Conservation (phyloP, 2,797 vertebrate genomes). For the Rhadinocentrus ornatus region DNA sequence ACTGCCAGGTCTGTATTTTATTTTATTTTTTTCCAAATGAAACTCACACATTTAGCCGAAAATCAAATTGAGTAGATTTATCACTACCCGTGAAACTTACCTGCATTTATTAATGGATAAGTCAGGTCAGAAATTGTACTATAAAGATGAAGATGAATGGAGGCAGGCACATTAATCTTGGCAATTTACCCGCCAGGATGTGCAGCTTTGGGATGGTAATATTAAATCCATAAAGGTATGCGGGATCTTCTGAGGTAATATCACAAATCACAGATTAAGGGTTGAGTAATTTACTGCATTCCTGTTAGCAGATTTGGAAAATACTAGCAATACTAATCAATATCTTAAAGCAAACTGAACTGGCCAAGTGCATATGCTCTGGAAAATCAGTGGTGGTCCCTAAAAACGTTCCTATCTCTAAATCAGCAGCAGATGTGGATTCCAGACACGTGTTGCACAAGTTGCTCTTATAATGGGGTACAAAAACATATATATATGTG, state of each 20-base stretch:
- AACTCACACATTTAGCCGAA: conserved; percentile 16
- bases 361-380: not conserved
- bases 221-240: conserved; percentile 37
- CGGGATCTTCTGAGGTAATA: conserved; percentile 36
- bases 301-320: conserved; percentile 27
- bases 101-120: conserved; percentile 16
- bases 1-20: conserved; percentile 25
- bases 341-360: conserved; percentile 36
- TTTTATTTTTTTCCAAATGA: conserved; percentile 14
- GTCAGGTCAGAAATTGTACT: conserved; percentile 16
- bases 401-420: conserved; percentile 12
- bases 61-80: conserved; percentile 34
- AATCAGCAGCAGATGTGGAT: conserved; percentile 34
- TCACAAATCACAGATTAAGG: conserved; percentile 47
- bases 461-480: not conserved
- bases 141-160: conserved; percentile 7
- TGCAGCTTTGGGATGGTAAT: conserved; percentile 22
- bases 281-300: conserved; percentile 31
- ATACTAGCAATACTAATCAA: conserved; percentile 27
- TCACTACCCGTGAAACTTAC: conserved; percentile 11
- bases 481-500: not conserved
- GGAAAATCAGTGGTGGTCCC: conserved; percentile 28
- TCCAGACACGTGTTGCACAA: conserved; percentile 44
- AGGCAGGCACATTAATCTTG: conserved; percentile 20
- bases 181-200: conserved; percentile 11